These are phyloP conservation scores for Gadopsis bispinosus DNA, from an alignment of 2,797 vertebrate species.

Conservation along the genomic window DNA sequence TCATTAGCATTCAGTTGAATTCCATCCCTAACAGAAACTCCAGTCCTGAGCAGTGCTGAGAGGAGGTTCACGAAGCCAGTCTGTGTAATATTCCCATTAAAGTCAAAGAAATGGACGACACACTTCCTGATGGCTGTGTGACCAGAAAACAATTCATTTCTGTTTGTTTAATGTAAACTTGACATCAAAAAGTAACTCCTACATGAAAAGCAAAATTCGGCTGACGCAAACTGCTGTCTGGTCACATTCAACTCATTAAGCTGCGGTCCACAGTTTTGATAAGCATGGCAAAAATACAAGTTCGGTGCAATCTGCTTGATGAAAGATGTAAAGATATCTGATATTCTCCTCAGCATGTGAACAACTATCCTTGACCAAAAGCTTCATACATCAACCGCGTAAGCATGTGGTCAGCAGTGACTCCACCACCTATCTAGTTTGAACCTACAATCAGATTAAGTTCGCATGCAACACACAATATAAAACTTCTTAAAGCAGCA, in stretches of 20 bases:
- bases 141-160: neutral
- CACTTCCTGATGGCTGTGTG: neutral
- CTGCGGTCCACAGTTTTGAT: neutral
- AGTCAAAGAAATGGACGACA: neutral
- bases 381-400: neutral
- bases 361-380: neutral
- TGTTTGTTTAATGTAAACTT: neutral
- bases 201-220: neutral
- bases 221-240: neutral
- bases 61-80: neutral
- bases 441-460: neutral
- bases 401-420: neutral
- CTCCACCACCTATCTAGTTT: neutral
- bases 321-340: neutral
- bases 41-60: neutral
- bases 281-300: neutral
- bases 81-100: neutral
- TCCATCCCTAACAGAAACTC: neutral
- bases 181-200: neutral
- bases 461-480: neutral
- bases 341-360: neutral
- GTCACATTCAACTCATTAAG: neutral
- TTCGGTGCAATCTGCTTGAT: neutral
- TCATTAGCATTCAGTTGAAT: neutral
- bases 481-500: neutral